phyloP scores from a whole-genome alignment of 2,113 vertebrate species.

The Percopsis transmontana region DNA sequence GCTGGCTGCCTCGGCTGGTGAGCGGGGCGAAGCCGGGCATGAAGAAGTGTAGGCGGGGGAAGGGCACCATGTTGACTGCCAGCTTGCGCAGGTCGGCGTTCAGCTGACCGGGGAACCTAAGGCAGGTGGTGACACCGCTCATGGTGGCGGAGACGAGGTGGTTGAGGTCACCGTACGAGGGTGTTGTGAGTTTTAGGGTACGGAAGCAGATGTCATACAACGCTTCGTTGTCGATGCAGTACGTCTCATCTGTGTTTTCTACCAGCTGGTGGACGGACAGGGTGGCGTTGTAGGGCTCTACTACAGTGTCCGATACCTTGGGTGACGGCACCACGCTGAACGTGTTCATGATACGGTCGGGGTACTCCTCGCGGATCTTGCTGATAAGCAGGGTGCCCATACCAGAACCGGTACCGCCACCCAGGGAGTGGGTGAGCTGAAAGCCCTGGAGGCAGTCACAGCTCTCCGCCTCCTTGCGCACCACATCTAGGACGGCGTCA shows the following conservation, averaged over 20 bases:
- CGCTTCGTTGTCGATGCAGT: conserved; percentile 83
- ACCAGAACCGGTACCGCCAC: conserved; percentile 80
- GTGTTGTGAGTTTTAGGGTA: conserved; percentile 83
- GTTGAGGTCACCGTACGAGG: conserved; percentile 82
- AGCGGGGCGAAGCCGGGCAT: conserved; percentile 84
- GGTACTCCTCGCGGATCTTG: conserved; percentile 83
- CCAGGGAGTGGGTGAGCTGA: conserved; percentile 83
- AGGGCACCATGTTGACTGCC: conserved; percentile 84
- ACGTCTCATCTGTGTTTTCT: conserved; percentile 84
- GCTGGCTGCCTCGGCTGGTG: conserved; percentile 82
- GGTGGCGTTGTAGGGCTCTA: conserved; percentile 84
- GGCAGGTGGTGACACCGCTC: conserved; percentile 83
- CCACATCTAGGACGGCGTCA: conserved; percentile 81
- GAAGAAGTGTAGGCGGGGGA: conserved; percentile 85
- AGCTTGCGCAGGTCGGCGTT: conserved; percentile 82
- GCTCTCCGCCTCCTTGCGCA: conserved; percentile 83
- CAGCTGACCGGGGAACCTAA: conserved; percentile 82
- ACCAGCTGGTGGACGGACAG: conserved; percentile 83
- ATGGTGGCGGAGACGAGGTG: conserved; percentile 83
- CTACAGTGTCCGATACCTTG: conserved; percentile 83
- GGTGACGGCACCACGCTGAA: conserved; percentile 84
- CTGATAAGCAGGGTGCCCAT: conserved; percentile 85
- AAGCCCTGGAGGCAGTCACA: conserved; percentile 84
- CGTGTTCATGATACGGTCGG: conserved; percentile 84
- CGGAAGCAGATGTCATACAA: conserved; percentile 85